phyloP scores from a whole-genome alignment of 2,888 invertebrate genomes.

The Philereme vetulata region DNA sequence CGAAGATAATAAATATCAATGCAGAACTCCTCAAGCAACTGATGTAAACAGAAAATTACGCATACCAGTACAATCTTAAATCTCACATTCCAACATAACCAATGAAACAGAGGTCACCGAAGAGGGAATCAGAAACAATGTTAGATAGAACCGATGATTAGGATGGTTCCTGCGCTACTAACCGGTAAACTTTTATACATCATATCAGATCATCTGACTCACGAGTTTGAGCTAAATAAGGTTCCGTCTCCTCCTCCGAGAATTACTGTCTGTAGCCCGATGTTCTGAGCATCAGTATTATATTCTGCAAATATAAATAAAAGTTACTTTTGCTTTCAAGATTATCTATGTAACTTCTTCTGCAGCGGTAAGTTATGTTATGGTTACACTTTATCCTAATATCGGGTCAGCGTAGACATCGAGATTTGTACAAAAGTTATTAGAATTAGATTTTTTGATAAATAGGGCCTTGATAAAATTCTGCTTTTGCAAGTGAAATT shows the following conservation, averaged over 20 bases:
- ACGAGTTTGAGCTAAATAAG: conserved; percentile 41
- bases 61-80: conserved; percentile 25
- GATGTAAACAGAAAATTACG: conserved; percentile 8
- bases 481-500: too few relatives aligned
- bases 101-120: conserved; percentile 33
- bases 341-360: conserved; percentile 1
- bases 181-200: conserved; percentile 42
- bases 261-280: conserved; percentile 22
- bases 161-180: conserved; percentile 40
- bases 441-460: too few relatives aligned
- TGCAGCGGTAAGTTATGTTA: too few relatives aligned
- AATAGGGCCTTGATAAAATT: too few relatives aligned
- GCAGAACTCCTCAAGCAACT: background rate
- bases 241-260: conserved; percentile 32
- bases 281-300: conserved; percentile 6
- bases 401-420: too few relatives aligned
- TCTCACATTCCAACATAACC: conserved; percentile 28
- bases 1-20: too few relatives aligned
- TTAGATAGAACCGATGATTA: conserved; percentile 35
- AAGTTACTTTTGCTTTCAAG: conserved; percentile 25
- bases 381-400: too few relatives aligned
- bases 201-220: conserved; percentile 43
- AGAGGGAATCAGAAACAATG: conserved; percentile 36
- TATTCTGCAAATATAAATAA: conserved; percentile 16
- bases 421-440: too few relatives aligned